Evolutionary conservation across 2,797 vertebrate genomes (phyloP), one percentile per base, ranked within the genome.

Genomic region (Psittacula echo): DNA sequence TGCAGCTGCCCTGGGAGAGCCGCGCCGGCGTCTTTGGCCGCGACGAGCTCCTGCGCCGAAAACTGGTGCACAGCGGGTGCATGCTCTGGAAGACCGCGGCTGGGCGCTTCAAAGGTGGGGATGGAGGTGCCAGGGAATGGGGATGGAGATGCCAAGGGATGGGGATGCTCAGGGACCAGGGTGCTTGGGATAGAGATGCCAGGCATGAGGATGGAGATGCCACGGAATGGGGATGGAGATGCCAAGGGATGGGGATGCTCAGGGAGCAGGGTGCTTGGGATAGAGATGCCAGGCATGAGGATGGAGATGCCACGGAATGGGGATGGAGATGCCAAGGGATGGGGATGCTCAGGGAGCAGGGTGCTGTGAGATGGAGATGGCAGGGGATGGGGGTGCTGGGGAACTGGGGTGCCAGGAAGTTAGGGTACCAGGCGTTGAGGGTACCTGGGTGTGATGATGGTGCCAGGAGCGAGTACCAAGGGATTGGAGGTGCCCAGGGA

Each of bases 71-170:
- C 1, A 99, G 99, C 10, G 99, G 99, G 9, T 97, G 97, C 2
- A 95, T 99, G 79, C 98, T 98, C 42, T 99, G 98, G 98, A 99
- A 99, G 89, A 98, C 97, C 0, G 98, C 98, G 1, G 97, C 99
- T 0, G 98, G 99, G 19, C 97, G 98, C 48, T 99, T 99, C 96
- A 99, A 99, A 98, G 99, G 99, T 99, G 89, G 45, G 85, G 1
- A 16, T 0, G 11, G 9, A 26, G 34, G 14, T 16, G 14, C n/a
- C 56, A 34, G 27, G 26, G 16, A 7, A 10, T 18, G 50, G 16
- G 50, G 50, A 29, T 51, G 27, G 27, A 51, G 19, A 30, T 30
- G 30, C 30, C 18, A 21, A 15, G 29, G 61, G 39, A 24, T 41
- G 45, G 39, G 32, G 45, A 7, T 22, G 50, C 50, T 51, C 50